Evolutionary conservation across 1,140 invertebrate species (phyloP).

Genomic region (Hylaeus anthracinus): DNA sequence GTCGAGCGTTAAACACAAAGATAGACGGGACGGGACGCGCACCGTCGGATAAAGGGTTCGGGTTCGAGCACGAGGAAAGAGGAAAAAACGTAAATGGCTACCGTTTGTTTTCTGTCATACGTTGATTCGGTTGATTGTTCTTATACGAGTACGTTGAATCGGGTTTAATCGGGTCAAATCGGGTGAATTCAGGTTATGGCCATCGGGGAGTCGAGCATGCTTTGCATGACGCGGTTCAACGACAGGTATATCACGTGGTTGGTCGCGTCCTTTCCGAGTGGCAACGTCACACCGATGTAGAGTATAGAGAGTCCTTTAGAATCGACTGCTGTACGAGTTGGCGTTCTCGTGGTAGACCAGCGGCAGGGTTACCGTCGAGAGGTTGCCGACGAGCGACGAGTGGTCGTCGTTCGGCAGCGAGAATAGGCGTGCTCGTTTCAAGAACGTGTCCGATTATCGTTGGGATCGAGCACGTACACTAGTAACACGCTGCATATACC

Average conservation of each 20-base stretch:
- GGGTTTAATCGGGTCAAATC: slow-evolving; percentile 49
- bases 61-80: neutral
- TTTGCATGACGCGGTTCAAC: slow-evolving; percentile 48
- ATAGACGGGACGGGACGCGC: too few species aligned
- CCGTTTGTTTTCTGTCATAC: slow-evolving; percentile 47
- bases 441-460: slow-evolving; percentile 46
- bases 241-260: slow-evolving; percentile 59
- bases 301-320: neutral
- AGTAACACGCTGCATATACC: slow-evolving; percentile 36
- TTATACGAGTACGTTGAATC: slow-evolving; percentile 32
- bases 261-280: slow-evolving; percentile 44
- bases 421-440: slow-evolving; percentile 28
- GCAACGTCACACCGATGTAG: slow-evolving; percentile 11
- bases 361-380: slow-evolving; percentile 3
- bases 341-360: neutral
- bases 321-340: neutral
- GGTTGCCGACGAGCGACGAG: slow-evolving; percentile 7
- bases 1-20: neutral
- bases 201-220: slow-evolving; percentile 40
- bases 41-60: too few species aligned
- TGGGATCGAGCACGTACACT: slow-evolving; percentile 48
- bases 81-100: slow-evolving; percentile 42
- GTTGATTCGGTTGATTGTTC: slow-evolving; percentile 25
- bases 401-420: slow-evolving; percentile 26
- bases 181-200: slow-evolving; percentile 55